Evolutionary conservation across 2,797 vertebrate genomes (phyloP).

Genomic region (Poecilia gillii): DNA sequence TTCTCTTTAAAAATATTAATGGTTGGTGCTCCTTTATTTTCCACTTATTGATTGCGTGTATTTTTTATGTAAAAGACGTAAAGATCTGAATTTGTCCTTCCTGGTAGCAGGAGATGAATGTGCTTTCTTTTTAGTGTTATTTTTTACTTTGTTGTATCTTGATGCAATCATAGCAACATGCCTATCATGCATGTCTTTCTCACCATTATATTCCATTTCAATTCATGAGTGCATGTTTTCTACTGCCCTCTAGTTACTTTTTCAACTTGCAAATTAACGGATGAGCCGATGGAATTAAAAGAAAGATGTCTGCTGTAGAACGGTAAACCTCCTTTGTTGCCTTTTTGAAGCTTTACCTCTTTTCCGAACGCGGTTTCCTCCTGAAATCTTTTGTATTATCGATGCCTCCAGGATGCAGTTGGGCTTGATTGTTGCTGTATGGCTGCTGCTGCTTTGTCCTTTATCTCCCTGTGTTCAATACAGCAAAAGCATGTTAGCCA

Average conservation of each 20-base stretch:
- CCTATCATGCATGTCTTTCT: background rate
- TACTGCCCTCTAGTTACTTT: background rate
- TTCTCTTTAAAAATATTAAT: background rate
- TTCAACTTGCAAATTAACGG: background rate
- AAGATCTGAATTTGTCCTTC: background rate
- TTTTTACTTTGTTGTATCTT: background rate
- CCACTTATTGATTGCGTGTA: background rate
- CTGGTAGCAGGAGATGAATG: background rate
- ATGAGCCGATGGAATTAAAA: background rate
- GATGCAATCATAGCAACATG: no score
- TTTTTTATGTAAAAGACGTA: background rate
- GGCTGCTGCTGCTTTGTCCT: conserved; percentile 49
- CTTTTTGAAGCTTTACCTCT: conserved; percentile 42
- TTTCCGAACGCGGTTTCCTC: conserved; percentile 43
- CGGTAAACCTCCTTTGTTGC: conserved; percentile 17
- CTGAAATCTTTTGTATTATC: conserved; percentile 56
- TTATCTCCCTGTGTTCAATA: conserved; percentile 64
- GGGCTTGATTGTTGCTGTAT: conserved; percentile 56
- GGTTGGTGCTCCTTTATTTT: background rate
- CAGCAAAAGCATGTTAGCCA: conserved; percentile 69
- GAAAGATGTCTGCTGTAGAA: conserved; percentile 21
- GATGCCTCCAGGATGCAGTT: conserved; percentile 64
- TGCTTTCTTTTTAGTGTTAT: no score
- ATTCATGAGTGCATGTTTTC: background rate
- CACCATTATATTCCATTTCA: background rate